Evolutionary conservation across 1,140 invertebrate species (phyloP), one percentile per base, ranked within the genome.

Genomic region (Phymorhynchus buccinoides): DNA sequence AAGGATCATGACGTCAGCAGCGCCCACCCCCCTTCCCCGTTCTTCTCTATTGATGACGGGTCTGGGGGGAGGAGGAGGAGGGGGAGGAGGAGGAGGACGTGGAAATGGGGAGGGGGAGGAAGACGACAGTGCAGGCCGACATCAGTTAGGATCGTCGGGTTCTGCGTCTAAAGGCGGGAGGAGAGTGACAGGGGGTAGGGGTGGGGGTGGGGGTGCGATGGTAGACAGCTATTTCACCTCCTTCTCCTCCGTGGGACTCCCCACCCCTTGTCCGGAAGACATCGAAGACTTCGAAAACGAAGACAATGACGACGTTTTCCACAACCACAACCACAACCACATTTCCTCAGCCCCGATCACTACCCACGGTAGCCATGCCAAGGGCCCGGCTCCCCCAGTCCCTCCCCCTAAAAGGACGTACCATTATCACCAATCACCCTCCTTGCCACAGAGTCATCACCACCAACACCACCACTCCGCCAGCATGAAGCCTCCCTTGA

Each of bases 211-310:
- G 48, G 48, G n/a, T n/a, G n/a, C n/a, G n/a, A 78, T 44, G 75
- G 75, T 78, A 22, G 75, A 78, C 75, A 78, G 75, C 27, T 78
- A 78, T 41, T 41, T 78, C 75, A 37, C 68, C 32, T 73, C 75
- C 75, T 78, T 78, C 75, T 42, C 35, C 41, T 78, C 75, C 75
- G 75, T 78, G 39, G 18, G 75, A 37, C 3, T 78, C 75, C 27
- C 42, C 75, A 78, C 39, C 42, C 75, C 75, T 9, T 12, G 39
- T 16, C 32, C 44, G 39, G 39, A 78, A 41, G 75, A 78, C 75
- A n/a, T 18, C 39, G 75, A 78, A 41, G 75, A 30, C 41, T 37
- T 27, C 39, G 75, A 42, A 7, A 7, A 6, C 27, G 71, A 75
- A n/a, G 71, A 75, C 35, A n/a, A n/a, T n/a, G 42, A 78, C 22